Conservation (phyloP, 1,140 invertebrate species). For the Euschistus heros region DNA sequence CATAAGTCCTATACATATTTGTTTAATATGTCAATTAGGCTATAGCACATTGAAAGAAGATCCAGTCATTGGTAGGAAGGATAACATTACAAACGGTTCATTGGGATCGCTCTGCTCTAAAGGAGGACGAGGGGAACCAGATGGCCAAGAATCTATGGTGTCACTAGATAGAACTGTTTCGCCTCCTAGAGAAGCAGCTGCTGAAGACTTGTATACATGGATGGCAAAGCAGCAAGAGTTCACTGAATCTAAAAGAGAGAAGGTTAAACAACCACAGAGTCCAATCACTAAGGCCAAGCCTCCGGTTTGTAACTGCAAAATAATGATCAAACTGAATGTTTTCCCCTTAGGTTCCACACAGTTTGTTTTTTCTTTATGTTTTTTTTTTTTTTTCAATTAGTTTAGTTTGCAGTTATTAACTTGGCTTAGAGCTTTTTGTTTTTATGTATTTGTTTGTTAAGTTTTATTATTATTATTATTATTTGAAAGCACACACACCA, state of each 20-base stretch:
- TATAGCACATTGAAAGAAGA: conserved; percentile 65
- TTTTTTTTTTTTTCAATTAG: background rate
- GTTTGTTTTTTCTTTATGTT: conserved; percentile 1
- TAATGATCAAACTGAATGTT: background rate
- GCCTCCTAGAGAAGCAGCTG: conserved; percentile 34
- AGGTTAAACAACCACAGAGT: conserved; percentile 19
- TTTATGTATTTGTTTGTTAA: conserved; percentile 6
- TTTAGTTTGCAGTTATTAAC: background rate
- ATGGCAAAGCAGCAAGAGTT: conserved; percentile 84
- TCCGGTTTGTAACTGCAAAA: conserved; percentile 24
- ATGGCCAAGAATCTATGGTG: conserved; percentile 38
- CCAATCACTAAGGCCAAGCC: conserved; percentile 33
- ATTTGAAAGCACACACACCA: too few species aligned
- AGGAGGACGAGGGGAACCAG: conserved; percentile 34
- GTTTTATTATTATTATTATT: too few species aligned
- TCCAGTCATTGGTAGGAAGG: background rate
- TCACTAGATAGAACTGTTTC: conserved; percentile 35
- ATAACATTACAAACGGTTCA: conserved; percentile 5
- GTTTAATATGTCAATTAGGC: conserved; percentile 38
- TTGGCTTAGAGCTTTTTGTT: conserved; percentile 20
- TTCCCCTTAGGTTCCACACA: background rate
- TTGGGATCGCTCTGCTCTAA: conserved; percentile 40
- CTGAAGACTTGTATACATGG: conserved; percentile 88
- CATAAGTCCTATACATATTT: too few species aligned
- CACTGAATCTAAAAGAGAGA: conserved; percentile 35